phyloP scores from a whole-genome alignment of 2,888 invertebrate genomes.

The Holacanthella duospinosa region DNA sequence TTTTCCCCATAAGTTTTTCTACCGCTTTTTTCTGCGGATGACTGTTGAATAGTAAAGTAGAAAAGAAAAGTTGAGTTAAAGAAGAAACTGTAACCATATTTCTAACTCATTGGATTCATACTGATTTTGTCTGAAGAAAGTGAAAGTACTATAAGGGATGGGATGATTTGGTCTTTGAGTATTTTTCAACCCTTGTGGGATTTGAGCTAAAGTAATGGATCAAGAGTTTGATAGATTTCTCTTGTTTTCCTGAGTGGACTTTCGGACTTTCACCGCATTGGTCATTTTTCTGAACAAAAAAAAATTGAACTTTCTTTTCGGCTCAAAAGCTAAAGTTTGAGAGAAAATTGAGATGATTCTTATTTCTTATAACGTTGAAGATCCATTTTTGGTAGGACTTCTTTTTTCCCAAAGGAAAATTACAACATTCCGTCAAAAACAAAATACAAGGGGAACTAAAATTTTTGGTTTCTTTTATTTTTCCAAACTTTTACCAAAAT shows the following conservation, averaged over 20 bases:
- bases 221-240: constrained; percentile 30
- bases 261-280: background rate
- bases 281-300: background rate
- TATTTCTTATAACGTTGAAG: too few relatives aligned
- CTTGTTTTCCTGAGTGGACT: constrained; percentile 18
- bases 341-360: background rate
- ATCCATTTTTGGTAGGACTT: too few relatives aligned
- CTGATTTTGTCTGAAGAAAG: background rate
- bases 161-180: background rate
- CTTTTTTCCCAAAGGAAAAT: too few relatives aligned
- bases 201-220: constrained; percentile 9
- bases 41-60: background rate
- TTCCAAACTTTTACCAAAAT: too few relatives aligned
- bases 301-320: too few relatives aligned
- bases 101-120: too few relatives aligned
- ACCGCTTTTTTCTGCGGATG: too few relatives aligned
- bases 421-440: too few relatives aligned
- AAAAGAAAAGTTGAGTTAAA: too few relatives aligned
- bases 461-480: too few relatives aligned
- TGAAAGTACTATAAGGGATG: background rate
- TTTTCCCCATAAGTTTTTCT: background rate
- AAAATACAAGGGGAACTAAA: too few relatives aligned
- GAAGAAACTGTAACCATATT: too few relatives aligned
- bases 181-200: constrained; percentile 3
- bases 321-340: background rate